phyloP scores from a whole-genome alignment of 2,888 invertebrate species.

The Rhogogaster chlorosoma region DNA sequence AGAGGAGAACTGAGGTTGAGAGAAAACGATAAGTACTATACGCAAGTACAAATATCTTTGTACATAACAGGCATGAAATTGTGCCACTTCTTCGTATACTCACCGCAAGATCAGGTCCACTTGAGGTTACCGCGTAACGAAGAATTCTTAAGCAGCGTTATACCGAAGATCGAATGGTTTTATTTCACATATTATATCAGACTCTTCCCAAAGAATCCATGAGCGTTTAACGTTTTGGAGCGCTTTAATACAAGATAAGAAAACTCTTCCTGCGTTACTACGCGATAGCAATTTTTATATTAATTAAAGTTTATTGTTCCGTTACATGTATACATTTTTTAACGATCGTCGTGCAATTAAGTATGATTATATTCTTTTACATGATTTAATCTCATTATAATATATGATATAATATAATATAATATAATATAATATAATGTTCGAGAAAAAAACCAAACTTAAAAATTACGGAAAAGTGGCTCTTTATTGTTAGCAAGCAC shows the following conservation, averaged over 20 bases:
- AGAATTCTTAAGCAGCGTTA: constrained; percentile 28
- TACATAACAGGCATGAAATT: constrained; percentile 46
- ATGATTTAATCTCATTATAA: no score
- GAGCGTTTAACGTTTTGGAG: no score
- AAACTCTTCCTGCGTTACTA: background rate
- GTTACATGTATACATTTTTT: no score
- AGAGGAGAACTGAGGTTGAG: background rate
- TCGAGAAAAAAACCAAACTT: no score
- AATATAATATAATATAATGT: no score
- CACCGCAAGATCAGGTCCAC: background rate
- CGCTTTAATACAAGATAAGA: background rate
- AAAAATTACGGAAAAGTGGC: constrained; percentile 41
- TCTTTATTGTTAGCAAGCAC: constrained; percentile 52
- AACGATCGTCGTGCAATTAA: no score
- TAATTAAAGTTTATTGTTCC: no score
- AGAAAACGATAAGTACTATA: constrained; percentile 44
- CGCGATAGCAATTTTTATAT: no score
- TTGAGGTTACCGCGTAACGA: constrained; percentile 21
- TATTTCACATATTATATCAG: background rate
- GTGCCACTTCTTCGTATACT: constrained; percentile 53
- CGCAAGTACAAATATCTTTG: constrained; percentile 53
- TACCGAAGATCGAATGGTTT: background rate
- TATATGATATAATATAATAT: no score
- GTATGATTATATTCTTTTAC: no score
- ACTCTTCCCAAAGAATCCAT: background rate